phyloP scores from a whole-genome alignment of 2,797 vertebrate genomes.

The Menidia menidia region DNA sequence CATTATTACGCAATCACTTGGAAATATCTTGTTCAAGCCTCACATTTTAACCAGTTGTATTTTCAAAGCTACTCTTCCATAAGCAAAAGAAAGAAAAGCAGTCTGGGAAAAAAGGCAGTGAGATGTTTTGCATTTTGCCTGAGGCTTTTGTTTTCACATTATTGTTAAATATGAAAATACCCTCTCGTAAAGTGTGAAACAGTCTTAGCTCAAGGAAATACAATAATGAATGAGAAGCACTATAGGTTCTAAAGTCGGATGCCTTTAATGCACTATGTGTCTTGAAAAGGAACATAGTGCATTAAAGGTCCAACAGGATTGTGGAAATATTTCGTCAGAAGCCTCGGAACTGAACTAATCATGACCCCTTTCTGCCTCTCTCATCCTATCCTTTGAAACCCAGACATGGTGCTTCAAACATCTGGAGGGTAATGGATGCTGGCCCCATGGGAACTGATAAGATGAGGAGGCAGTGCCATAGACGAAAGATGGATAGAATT shows the following conservation, averaged over 20 bases:
- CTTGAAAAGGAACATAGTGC: not conserved
- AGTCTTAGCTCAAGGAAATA: not conserved
- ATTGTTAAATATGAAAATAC: no score
- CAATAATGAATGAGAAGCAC: not conserved
- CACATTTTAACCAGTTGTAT: not conserved
- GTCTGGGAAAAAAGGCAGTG: not conserved
- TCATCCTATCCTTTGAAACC: constrained; percentile 54
- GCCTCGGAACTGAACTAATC: constrained; percentile 30
- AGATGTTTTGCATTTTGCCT: not conserved
- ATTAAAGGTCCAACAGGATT: not conserved
- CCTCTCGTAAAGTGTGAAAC: not conserved
- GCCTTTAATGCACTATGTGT: not conserved
- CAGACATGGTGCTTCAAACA: constrained; percentile 17
- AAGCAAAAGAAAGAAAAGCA: not conserved
- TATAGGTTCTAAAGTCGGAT: constrained; percentile 11
- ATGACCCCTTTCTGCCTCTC: constrained; percentile 28
- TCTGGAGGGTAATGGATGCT: constrained; percentile 44
- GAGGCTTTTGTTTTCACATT: not conserved
- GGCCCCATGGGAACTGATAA: constrained; percentile 21
- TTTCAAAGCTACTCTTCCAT: no score
- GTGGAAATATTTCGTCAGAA: constrained; percentile 2
- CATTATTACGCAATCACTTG: no score
- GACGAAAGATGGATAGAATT: constrained; percentile 30
- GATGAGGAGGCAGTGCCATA: constrained; percentile 3
- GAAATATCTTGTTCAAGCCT: not conserved